phyloP scores from a whole-genome alignment of 2,113 vertebrate species.

The Pterocles burchelli region DNA sequence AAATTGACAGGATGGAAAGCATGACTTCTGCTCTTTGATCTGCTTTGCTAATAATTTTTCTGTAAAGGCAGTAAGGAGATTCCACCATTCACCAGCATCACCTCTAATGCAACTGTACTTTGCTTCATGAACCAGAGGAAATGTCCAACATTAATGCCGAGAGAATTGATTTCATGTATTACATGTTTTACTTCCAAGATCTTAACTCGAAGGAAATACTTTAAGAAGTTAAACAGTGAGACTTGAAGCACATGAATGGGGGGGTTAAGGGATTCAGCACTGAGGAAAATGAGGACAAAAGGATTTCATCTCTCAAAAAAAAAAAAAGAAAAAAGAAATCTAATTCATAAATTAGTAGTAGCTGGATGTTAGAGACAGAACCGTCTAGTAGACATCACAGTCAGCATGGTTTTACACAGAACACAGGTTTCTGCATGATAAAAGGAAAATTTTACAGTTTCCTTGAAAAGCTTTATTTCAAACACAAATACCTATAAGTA shows the following conservation, averaged over 20 bases:
- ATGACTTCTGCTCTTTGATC: background rate
- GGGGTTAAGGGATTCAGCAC: background rate
- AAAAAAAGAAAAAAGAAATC: background rate
- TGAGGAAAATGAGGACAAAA: background rate
- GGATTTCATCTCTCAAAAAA: background rate
- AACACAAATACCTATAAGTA: background rate
- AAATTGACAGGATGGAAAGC: background rate
- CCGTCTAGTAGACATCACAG: background rate
- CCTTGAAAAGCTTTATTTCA: background rate
- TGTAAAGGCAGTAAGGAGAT: background rate
- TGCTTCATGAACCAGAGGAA: background rate
- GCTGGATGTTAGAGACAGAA: background rate
- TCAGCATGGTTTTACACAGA: background rate
- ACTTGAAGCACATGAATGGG: background rate
- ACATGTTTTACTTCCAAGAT: background rate
- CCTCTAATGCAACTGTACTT: background rate
- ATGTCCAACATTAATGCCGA: background rate
- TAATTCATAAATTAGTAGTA: background rate
- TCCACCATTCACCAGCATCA: background rate
- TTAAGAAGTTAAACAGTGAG: background rate
- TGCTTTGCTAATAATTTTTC: background rate
- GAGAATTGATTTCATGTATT: background rate
- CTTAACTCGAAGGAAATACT: background rate
- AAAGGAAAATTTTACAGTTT: background rate
- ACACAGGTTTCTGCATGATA: background rate